Evolutionary conservation across 2,797 vertebrate species (phyloP).

Genomic region (Alosa sapidissima): DNA sequence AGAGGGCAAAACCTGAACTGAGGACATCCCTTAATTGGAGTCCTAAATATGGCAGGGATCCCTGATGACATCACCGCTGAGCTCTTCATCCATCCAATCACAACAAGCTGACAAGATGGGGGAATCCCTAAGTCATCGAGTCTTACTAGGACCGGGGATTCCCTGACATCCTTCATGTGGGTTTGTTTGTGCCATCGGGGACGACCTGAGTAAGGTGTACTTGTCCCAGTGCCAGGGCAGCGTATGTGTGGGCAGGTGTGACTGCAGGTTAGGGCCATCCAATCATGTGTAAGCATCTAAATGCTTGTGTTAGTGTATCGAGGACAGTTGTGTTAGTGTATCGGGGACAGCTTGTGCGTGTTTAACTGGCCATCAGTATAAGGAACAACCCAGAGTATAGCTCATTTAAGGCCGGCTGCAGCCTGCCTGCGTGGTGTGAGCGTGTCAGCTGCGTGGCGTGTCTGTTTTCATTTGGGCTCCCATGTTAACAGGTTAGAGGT

Average conservation of each 20-base stretch:
- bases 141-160: background rate
- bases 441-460: too few species aligned
- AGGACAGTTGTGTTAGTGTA: too few species aligned
- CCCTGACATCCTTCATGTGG: background rate
- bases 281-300: background rate
- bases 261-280: background rate
- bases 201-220: background rate
- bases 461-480: too few species aligned
- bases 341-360: background rate
- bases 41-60: conserved; percentile 21
- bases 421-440: too few species aligned
- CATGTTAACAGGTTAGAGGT: too few species aligned
- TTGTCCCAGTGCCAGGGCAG: background rate
- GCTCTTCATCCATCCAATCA: conserved; percentile 2
- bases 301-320: too few species aligned
- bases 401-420: too few species aligned
- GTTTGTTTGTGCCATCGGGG: background rate
- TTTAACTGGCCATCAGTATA: background rate
- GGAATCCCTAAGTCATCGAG: background rate
- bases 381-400: too few species aligned
- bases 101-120: background rate
- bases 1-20: background rate
- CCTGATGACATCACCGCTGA: background rate
- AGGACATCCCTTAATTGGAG: conserved; percentile 4
- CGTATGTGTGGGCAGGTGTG: background rate